phyloP scores from a whole-genome alignment of 1,140 invertebrate species.

The Wasmannia auropunctata region DNA sequence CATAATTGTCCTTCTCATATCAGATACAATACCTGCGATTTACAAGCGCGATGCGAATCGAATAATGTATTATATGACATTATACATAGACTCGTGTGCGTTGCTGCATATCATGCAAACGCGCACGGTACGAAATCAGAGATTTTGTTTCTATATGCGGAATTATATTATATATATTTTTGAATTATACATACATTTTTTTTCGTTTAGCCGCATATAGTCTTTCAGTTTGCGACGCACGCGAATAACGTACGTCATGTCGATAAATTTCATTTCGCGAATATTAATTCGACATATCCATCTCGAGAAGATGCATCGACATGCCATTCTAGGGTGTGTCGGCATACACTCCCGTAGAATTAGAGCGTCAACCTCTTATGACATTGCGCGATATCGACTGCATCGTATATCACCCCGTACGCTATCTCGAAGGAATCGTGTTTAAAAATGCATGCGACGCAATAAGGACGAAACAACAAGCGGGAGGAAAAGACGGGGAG shows the following conservation, averaged over 20 bases:
- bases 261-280: slow-evolving; percentile 61
- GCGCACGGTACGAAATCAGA: neutral
- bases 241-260: neutral
- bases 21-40: slow-evolving; percentile 19
- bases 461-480: slow-evolving; percentile 52
- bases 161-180: too few relatives aligned
- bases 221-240: slow-evolving; percentile 9
- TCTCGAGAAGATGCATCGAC: slow-evolving; percentile 59
- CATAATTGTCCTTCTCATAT: slow-evolving; percentile 31
- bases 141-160: neutral
- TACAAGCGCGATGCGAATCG: slow-evolving; percentile 1
- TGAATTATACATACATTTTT: neutral
- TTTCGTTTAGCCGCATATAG: slow-evolving; percentile 9
- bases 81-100: neutral
- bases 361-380: slow-evolving; percentile 59
- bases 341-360: slow-evolving; percentile 46
- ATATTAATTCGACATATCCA: slow-evolving; percentile 65
- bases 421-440: slow-evolving; percentile 51
- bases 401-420: slow-evolving; percentile 37
- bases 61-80: slow-evolving; percentile 21
- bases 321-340: slow-evolving; percentile 54
- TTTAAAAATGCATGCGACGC: slow-evolving; percentile 46
- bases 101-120: neutral
- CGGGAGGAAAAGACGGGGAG: slow-evolving; percentile 21
- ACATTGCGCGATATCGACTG: slow-evolving; percentile 60